phyloP scores from a whole-genome alignment of 2,797 vertebrate genomes.

The Hypotaenidia okinawae region DNA sequence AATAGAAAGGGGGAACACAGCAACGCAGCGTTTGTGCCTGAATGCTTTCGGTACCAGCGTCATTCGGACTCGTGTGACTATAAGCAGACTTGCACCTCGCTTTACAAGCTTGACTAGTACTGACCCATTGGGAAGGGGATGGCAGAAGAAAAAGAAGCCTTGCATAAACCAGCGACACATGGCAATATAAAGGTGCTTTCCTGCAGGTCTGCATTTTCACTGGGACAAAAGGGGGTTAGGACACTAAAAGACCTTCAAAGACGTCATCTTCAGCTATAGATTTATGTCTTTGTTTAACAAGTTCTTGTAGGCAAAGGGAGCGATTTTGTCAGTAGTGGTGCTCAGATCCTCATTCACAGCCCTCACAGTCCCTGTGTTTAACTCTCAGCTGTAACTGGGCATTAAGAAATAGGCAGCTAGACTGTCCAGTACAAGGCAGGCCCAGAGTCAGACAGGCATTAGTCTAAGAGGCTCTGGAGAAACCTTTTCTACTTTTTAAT shows the following conservation, averaged over 20 bases:
- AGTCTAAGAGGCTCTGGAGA: neutral
- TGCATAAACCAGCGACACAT: neutral
- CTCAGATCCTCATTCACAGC: neutral
- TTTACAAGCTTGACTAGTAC: neutral
- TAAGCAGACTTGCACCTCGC: neutral
- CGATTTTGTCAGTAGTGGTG: neutral
- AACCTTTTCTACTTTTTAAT: neutral
- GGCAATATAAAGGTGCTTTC: neutral
- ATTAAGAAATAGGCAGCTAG: neutral
- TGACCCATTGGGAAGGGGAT: neutral
- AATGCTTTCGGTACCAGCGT: neutral
- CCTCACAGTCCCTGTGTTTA: neutral
- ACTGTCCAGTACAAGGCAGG: neutral
- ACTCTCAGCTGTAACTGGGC: neutral
- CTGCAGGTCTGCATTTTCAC: neutral
- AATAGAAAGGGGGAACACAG: neutral
- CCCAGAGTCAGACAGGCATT: neutral
- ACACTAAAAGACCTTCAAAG: neutral
- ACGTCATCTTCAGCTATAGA: neutral
- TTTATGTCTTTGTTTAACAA: neutral
- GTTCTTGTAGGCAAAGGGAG: neutral
- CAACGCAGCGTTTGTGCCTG: too few species aligned
- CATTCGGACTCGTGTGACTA: neutral
- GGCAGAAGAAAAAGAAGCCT: neutral
- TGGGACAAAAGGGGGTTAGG: neutral